Conservation (phyloP, 2,113 vertebrate species). For the Brachyhypopomus gauderio region DNA sequence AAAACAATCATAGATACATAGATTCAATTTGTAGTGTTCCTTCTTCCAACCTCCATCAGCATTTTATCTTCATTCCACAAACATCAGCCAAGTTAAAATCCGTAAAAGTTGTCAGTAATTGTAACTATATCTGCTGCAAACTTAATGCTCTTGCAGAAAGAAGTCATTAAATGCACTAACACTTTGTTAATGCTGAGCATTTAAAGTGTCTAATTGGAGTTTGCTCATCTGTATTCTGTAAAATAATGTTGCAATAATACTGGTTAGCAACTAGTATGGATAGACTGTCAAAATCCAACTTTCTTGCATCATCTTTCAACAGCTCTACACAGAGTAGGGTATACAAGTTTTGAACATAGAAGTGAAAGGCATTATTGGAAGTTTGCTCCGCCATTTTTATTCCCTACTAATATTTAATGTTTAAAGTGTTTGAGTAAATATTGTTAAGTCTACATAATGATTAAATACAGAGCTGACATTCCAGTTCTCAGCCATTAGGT, state of each 20-base stretch:
- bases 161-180: constrained; percentile 72
- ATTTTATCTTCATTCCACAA: too few species aligned
- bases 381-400: constrained; percentile 58
- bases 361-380: constrained; percentile 50
- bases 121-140: not conserved
- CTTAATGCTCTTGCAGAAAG: not conserved
- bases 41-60: too few species aligned
- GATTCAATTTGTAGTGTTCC: too few species aligned
- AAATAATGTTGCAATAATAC: not conserved
- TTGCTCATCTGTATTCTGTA: not conserved
- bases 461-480: constrained; percentile 6
- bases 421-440: too few species aligned
- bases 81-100: too few species aligned
- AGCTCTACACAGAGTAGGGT: not conserved
- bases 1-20: too few species aligned
- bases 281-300: constrained; percentile 36
- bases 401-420: constrained; percentile 54
- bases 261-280: not conserved
- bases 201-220: constrained; percentile 70
- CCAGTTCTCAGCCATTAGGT: constrained; percentile 52
- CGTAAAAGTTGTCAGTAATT: not conserved
- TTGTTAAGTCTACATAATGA: not conserved
- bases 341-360: constrained; percentile 3
- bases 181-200: constrained; percentile 75
- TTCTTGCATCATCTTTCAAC: not conserved